Evolutionary conservation across 2,797 vertebrate genomes (phyloP).

Genomic region (Meriones psammophilus): DNA sequence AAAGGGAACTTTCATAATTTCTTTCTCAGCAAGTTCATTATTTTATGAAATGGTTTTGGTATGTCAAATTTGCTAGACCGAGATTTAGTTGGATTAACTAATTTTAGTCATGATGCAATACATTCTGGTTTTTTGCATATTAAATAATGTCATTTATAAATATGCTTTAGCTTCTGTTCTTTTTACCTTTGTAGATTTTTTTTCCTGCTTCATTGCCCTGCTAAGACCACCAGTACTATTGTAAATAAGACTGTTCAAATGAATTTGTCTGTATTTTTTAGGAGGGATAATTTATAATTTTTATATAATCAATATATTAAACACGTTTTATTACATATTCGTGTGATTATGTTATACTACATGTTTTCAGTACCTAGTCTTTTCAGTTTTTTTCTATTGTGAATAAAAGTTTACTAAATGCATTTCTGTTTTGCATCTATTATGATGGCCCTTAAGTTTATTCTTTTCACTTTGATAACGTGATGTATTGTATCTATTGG

Average conservation of each 20-base stretch:
- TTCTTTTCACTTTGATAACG: neutral
- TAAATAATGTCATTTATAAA: neutral
- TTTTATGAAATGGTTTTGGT: neutral
- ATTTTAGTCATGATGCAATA: neutral
- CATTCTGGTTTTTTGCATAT: neutral
- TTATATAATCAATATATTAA: neutral
- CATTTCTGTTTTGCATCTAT: neutral
- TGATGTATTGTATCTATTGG: neutral
- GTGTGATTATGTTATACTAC: neutral
- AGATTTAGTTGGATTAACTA: neutral
- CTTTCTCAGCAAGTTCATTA: neutral
- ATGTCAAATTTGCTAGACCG: neutral
- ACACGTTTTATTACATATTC: neutral
- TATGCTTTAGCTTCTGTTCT: neutral
- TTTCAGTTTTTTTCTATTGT: neutral
- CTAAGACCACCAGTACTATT: neutral
- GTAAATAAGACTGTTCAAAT: neutral
- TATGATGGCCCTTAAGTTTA: too few species aligned
- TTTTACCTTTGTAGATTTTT: neutral
- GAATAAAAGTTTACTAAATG: neutral
- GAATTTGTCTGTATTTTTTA: neutral
- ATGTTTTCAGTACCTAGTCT: neutral
- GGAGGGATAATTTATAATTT: neutral
- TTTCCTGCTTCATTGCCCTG: neutral
- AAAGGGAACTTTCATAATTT: neutral